phyloP scores from a whole-genome alignment of 2,797 vertebrate genomes.

The Meriones psammophilus region DNA sequence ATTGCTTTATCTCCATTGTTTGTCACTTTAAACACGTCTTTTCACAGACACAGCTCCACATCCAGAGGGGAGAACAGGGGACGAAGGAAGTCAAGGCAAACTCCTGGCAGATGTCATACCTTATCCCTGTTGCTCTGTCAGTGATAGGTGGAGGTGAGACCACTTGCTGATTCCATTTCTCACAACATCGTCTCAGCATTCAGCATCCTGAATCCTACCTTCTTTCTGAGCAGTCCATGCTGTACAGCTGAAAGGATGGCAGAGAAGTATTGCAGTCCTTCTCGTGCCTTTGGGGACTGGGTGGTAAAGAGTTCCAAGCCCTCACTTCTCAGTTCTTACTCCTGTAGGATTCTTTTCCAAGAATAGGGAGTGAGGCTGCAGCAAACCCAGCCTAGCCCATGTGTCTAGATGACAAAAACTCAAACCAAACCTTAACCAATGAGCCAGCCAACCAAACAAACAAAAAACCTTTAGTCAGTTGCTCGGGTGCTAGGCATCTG shows the following conservation, averaged over 20 bases:
- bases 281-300: background rate
- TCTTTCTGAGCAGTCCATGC: background rate
- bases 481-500: background rate
- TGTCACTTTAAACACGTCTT: background rate
- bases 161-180: background rate
- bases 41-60: too few relatives aligned
- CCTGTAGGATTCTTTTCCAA: slow-evolving; percentile 20
- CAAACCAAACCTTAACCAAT: too few relatives aligned
- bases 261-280: background rate
- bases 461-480: background rate
- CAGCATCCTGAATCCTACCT: background rate
- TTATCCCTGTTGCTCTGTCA: background rate
- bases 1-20: background rate
- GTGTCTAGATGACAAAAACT: slow-evolving; percentile 53
- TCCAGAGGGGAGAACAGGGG: background rate
- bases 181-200: background rate
- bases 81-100: background rate
- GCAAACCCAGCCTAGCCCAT: slow-evolving; percentile 5
- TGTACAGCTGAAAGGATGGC: background rate
- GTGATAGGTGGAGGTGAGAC: background rate
- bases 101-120: background rate
- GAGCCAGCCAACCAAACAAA: background rate
- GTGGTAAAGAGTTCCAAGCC: background rate
- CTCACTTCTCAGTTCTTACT: background rate
- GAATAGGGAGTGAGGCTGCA: background rate